phyloP scores from a whole-genome alignment of 2,797 vertebrate species.

The Pantherophis alleghaniensis region DNA sequence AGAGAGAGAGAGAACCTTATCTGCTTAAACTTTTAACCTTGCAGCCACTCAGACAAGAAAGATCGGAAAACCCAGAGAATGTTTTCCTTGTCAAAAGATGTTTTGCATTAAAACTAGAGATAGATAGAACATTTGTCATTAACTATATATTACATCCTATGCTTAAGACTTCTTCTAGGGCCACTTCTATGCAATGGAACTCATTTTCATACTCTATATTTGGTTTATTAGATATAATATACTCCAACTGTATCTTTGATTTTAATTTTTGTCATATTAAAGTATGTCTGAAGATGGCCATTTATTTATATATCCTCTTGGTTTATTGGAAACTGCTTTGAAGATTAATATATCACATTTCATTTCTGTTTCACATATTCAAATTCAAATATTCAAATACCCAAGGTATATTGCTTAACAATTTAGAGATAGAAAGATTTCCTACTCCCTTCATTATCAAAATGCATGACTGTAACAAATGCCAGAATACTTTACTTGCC shows the following conservation, averaged over 20 bases:
- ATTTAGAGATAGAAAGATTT: not conserved
- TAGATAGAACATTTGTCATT: not conserved
- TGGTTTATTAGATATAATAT: not conserved
- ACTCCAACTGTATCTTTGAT: not conserved
- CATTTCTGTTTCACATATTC: not conserved
- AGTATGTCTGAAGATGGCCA: not conserved
- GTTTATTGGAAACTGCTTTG: not conserved
- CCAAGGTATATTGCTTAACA: not conserved
- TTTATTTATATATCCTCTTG: not conserved
- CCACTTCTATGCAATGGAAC: not conserved
- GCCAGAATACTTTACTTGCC: not conserved
- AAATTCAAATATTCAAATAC: not conserved
- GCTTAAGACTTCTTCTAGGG: not conserved
- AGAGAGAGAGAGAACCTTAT: conserved; percentile 47
- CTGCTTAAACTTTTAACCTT: conserved; percentile 58
- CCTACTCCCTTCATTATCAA: not conserved
- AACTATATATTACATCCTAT: no score
- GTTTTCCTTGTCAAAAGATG: rapidly evolving
- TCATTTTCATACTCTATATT: not conserved
- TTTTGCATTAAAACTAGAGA: rapidly evolving
- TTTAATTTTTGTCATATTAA: not conserved
- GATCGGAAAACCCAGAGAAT: not conserved
- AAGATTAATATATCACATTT: not conserved
- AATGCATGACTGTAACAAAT: not conserved
- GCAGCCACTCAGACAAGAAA: conserved; percentile 34